A percentile compares a stretch with the other conserved stretches of the same genome.
These are phyloP conservation scores for Oryzias javanicus DNA, from an alignment of 2,113 vertebrate species.

Conservation along the genomic window DNA sequence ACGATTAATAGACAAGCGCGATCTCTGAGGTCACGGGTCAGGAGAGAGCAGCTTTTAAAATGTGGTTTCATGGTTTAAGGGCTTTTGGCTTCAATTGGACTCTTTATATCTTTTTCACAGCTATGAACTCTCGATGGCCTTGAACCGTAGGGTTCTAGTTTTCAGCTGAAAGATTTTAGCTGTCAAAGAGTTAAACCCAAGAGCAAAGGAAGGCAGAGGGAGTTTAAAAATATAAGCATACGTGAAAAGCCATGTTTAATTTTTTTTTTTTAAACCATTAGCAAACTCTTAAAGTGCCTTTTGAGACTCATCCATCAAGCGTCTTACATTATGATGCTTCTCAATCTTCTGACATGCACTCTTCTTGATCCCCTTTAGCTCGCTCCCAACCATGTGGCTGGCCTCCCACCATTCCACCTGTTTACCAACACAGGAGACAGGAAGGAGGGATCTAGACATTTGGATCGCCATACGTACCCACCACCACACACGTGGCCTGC, in stretches of 20 bases:
- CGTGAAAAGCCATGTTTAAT: background rate
- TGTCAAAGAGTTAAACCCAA: slow-evolving; percentile 4
- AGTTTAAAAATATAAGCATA: no score
- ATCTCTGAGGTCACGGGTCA: slow-evolving; percentile 62
- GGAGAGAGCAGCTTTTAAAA: slow-evolving; percentile 70
- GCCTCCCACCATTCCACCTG: slow-evolving; percentile 74
- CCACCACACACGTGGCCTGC: slow-evolving; percentile 44
- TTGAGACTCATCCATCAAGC: slow-evolving; percentile 31
- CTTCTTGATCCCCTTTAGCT: slow-evolving; percentile 18
- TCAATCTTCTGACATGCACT: slow-evolving; percentile 27
- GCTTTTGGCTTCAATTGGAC: slow-evolving; percentile 61
- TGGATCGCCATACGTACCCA: slow-evolving; percentile 52
- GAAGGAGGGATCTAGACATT: slow-evolving; percentile 67
- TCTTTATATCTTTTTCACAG: slow-evolving; percentile 67
- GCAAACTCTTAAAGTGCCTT: slow-evolving; percentile 2
- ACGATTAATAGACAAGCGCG: slow-evolving; percentile 76
- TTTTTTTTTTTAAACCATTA: background rate
- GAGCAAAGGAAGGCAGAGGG: background rate
- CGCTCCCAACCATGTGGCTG: slow-evolving; percentile 51
- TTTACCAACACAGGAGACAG: slow-evolving; percentile 70
- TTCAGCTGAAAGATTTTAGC: slow-evolving; percentile 34
- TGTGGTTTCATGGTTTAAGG: slow-evolving; percentile 68
- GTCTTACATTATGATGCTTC: slow-evolving; percentile 31
- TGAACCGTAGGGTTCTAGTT: slow-evolving; percentile 45
- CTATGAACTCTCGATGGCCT: slow-evolving; percentile 70